Base-by-base conservation (phyloP, 1,140 invertebrate species). In the Drosophila arizonae region DNA sequence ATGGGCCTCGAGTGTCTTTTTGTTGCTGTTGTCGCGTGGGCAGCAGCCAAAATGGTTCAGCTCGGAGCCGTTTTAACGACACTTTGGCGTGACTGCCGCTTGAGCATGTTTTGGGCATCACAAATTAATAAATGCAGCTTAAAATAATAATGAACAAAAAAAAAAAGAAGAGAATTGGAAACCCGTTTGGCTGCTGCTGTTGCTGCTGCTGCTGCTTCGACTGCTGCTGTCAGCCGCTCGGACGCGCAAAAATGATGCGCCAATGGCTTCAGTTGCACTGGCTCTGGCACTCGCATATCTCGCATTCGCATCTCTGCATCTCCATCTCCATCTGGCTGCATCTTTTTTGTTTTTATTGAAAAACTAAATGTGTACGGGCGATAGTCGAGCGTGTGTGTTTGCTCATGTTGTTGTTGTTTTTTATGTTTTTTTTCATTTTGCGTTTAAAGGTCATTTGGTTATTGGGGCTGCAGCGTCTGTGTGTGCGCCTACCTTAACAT, bases 381-480 rank as follows among this genome's bases (percentile, higher is more conserved):
- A 67, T 46, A 41, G 54, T 41, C 48, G 54, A 54, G 51, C 46
- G 58, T 64, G 46, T 74, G 66, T 74, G 72, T 52, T 15, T 8
- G 5, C 43, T 30, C 30, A 28, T 21, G 50, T 24, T 45, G 36
- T 28, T 57, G 15, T 48, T 45, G 21, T 24, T 24, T 24, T 33
- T 33, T 33, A 45, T 55, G 56, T 28, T 26, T 46, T 68, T 54
- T 60, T 65, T 76, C 61, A 67, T 78, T 81, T 75, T 89, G 81
- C 73, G 86, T 90, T 85, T 90, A 90, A 90, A 90, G 86, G 86
- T 90, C 86, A 90, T 79, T 77, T 66, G 65, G 77, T 65, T 74
- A 78, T 69, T 48, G 78, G 76, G 77, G 63, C 69, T 78, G 71
- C 65, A 45, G 55, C 50, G 54, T 51, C 54, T 30, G 46, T 43